A percentile compares a stretch with the other conserved stretches of the same genome.
Conservation (phyloP, 2,888 invertebrate species). For the Endotricha flammealis region DNA sequence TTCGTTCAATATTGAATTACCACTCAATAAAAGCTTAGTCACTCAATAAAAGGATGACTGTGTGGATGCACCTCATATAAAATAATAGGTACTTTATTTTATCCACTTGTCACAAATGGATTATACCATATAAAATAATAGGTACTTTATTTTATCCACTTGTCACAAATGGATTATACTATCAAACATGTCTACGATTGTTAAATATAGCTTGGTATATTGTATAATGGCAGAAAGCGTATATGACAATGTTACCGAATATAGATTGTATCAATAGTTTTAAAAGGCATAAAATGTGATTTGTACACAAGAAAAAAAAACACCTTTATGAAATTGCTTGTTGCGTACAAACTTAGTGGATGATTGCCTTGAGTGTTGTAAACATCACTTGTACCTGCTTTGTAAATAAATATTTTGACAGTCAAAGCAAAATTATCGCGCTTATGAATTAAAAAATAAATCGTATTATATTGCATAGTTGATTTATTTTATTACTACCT, state of each 20-base stretch:
- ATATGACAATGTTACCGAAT: conserved; percentile 12
- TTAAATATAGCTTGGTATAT: conserved; percentile 1
- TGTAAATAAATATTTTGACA: conserved; percentile 70
- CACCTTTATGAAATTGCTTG: too few species aligned
- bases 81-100: conserved; percentile 2
- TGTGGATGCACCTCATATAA: too few species aligned
- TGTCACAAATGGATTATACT: conserved; percentile 21
- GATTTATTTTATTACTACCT: conserved; percentile 35
- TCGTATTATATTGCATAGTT: conserved; percentile 63
- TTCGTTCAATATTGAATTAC: too few species aligned
- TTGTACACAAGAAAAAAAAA: not conserved
- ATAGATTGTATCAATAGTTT: not conserved
- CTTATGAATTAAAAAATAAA: conserved; percentile 75
- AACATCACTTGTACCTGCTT: conserved; percentile 77
- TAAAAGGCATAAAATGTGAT: not conserved
- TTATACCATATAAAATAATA: too few species aligned
- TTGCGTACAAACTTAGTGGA: not conserved
- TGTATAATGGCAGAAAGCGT: conserved; percentile 7
- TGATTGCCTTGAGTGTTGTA: conserved; percentile 54
- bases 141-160: conserved; percentile 3
- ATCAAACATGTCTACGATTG: conserved; percentile 8
- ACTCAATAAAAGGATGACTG: too few species aligned
- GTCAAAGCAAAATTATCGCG: conserved; percentile 78
- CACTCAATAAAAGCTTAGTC: too few species aligned
- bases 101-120: conserved; percentile 18